Base-by-base conservation (phyloP, 1,140 invertebrate species). In the Helicoverpa armigera region DNA sequence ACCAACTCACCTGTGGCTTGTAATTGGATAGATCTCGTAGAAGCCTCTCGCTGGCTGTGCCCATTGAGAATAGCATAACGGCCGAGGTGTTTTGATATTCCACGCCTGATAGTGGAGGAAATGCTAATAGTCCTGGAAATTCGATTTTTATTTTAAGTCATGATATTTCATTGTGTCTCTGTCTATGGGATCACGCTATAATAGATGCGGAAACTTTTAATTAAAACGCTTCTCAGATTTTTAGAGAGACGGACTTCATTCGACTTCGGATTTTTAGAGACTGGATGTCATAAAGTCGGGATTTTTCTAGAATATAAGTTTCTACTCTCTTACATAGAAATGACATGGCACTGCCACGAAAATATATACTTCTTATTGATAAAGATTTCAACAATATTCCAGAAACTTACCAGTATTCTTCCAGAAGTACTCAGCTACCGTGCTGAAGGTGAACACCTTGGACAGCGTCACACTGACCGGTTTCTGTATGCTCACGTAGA, bases 1-100 rank as follows among this genome's bases (percentile, higher is more conserved):
- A 5, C 12, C 11, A 63, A 58, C 29, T 77, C 92, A 97, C 96
- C 83, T 96, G 92, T 5, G 92, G 94, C 84, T 96, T 96, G 69
- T 96, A 96, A 89, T 97, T 97, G 0, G 96, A 96, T 48, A 97
- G 93, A n/a, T 96, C 94, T 86, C 96, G 95, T 0, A 97, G 92
- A 1, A 96, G 86, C 43, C 95, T 95, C 87, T 97, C 97, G 72
- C 97, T 97, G 16, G 97, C 95, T 0, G 96, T 96, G 1, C 96
- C 97, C 88, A 97, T 95, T 1, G 96, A 96, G 89, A 97, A 97
- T 0, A 97, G 90, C 73, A 96, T 95, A 1, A 97, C 86, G 12
- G 95, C 95, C 83, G 95, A 96, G 16, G 88, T 82, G 43, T 91
- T 95, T 82, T 70, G 94, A 87, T 80, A 95, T 76, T 87, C 95